These are phyloP conservation scores for Stichodactyla mertensii DNA, from an alignment of 64 coral and sea anemone species.

Conservation along the genomic window DNA sequence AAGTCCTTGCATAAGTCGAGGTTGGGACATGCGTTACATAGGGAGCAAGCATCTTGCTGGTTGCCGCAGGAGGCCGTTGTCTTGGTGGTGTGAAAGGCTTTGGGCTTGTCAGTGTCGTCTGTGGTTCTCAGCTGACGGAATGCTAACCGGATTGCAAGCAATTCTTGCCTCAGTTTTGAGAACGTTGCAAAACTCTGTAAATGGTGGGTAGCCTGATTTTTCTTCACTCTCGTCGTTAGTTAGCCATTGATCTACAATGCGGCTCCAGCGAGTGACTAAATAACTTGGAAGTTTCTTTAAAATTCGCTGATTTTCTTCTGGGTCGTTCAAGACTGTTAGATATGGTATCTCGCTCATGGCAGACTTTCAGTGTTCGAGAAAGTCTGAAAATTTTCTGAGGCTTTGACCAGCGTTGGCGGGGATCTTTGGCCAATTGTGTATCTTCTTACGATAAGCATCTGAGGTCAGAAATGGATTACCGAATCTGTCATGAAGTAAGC, in stretches of 20 bases:
- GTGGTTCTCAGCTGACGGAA: not conserved
- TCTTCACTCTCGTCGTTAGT: not conserved
- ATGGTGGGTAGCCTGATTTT: conserved; percentile 15
- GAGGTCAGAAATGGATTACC: conserved; percentile 24
- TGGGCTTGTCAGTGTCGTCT: not conserved
- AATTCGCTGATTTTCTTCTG: conserved; percentile 63
- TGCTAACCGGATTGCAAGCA: conserved; percentile 38
- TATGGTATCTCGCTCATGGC: conserved; percentile 42
- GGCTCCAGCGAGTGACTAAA: conserved; percentile 40
- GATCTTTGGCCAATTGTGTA: conserved; percentile 49
- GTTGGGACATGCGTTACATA: not conserved
- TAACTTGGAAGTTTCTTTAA: conserved; percentile 38
- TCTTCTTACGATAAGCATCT: conserved; percentile 36
- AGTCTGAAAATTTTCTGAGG: conserved; percentile 39
- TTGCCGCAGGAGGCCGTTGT: not conserved
- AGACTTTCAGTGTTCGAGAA: conserved; percentile 24
- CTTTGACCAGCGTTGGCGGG: conserved; percentile 12
- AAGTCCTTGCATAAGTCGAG: conserved; percentile 15
- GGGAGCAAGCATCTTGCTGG: not conserved
- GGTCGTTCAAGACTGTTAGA: conserved; percentile 46
- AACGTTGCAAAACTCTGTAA: conserved; percentile 40
- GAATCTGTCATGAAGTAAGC: not conserved
- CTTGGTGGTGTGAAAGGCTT: not conserved
- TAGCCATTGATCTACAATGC: conserved; percentile 43
- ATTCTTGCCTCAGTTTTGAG: conserved; percentile 38